Evolutionary conservation across 2,113 vertebrate genomes (phyloP), one percentile per base, ranked within the genome.

Genomic region (Spermophilus dauricus): DNA sequence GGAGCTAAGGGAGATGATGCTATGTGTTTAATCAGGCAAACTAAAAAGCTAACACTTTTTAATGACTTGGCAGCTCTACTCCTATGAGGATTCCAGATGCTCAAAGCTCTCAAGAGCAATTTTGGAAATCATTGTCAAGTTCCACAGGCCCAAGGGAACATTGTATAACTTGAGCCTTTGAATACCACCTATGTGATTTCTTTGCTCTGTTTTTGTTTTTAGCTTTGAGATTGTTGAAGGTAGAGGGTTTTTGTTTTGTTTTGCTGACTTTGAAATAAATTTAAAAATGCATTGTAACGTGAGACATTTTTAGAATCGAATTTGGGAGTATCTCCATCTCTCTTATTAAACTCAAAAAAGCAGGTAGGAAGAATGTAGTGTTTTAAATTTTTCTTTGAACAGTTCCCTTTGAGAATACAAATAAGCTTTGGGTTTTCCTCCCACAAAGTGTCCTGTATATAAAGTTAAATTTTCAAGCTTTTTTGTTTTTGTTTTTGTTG

Each of bases 11-110:
- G 83, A 96, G 32, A 69, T 0, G 39, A 82, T 28, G 48, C 75
- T 81, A 51, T 0, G 0, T 70, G 73, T 86, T 96, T 92, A 97
- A 97, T 90, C 91, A 97, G 76, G 76, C 94, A 70, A 95, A 96
- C 53, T 42, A 37, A 95, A 95, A 94, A 61, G 84, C 89, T 73
- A 39, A 92, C 72, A 65, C 92, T 85, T 85, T 86, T 67, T 86
- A 89, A 93, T 58, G 84, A 92, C 72, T 82, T 80, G 45, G 81
- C 81, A 73, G 89, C 84, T 58, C 32, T 4, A 3, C 18, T 82
- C 45, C 58, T 72, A 0, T 16, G 61, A 94, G 77, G 61, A 65
- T 51, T 83, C 53, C 92, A 96, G 96, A 92, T 96, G 95, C 37
- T 86, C 90, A 93, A 75, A 83, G 87, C 72, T 69, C 96, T 97